Conservation (phyloP, 2,797 vertebrate species). For the Zonotrichia albicollis region DNA sequence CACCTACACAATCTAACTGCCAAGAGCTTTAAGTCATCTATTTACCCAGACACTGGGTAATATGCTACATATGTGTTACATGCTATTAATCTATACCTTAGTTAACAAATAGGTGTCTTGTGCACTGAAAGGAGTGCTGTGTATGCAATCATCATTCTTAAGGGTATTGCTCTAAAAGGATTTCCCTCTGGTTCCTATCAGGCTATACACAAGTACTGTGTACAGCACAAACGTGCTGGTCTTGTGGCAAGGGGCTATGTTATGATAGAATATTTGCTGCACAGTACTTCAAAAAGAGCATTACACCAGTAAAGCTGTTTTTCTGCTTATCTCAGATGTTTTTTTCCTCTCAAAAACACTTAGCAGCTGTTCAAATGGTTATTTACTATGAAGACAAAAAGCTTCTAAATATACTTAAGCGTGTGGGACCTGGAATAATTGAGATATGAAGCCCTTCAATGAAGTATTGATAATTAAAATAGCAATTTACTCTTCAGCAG, state of each 20-base stretch:
- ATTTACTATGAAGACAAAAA: neutral
- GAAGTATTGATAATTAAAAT: conserved; percentile 12
- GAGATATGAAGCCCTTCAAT: neutral
- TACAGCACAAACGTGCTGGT: neutral
- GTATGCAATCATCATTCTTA: neutral
- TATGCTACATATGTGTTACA: neutral
- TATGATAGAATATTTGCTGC: neutral
- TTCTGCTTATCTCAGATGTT: neutral
- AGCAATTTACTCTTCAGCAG: neutral
- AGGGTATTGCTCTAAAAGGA: neutral
- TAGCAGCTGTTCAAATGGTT: neutral
- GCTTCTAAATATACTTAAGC: neutral
- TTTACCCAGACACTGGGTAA: neutral
- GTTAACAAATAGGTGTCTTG: neutral
- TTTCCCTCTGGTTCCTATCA: neutral
- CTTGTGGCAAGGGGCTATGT: neutral
- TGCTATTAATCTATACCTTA: neutral
- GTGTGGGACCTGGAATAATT: neutral
- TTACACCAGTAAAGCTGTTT: neutral
- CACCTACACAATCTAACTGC: neutral
- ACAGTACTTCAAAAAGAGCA: neutral
- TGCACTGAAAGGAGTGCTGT: neutral
- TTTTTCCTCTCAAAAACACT: neutral
- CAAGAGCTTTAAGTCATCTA: neutral
- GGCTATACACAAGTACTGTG: neutral